A percentile compares a stretch with the other conserved stretches of the same genome.
These are phyloP conservation scores for Tiliacea aurago DNA, from an alignment of 2,888 invertebrate species.

Conservation along the genomic window DNA sequence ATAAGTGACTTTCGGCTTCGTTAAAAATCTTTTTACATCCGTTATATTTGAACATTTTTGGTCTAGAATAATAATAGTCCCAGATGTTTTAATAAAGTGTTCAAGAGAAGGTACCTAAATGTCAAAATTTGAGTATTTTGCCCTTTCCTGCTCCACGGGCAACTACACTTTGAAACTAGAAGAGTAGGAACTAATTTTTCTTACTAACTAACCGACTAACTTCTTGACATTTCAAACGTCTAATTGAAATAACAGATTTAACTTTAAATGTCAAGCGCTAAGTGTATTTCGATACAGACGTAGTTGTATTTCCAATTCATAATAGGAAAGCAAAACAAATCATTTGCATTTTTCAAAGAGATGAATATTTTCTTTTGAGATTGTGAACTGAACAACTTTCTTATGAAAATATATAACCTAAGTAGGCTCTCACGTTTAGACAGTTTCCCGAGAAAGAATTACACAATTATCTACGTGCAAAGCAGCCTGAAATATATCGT, in stretches of 20 bases:
- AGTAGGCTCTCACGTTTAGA: not conserved
- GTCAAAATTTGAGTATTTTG: not conserved
- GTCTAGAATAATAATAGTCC: not conserved
- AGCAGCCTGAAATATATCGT: conserved; percentile 23
- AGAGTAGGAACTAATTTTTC: conserved; percentile 17
- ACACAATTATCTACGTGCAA: conserved; percentile 45
- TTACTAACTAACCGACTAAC: conserved; percentile 5
- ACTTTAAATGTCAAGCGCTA: not conserved
- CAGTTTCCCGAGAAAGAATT: conserved; percentile 20
- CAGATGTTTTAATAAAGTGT: not conserved
- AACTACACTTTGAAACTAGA: conserved; percentile 13
- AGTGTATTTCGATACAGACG: not conserved
- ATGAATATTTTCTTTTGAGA: not conserved
- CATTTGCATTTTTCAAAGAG: not conserved
- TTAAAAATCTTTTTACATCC: not conserved
- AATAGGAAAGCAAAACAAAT: not conserved
- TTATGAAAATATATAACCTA: not conserved
- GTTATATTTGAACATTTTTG: not conserved
- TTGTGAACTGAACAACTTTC: not conserved
- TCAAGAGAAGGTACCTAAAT: not conserved
- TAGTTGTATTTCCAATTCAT: not conserved
- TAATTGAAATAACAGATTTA: conserved; percentile 25
- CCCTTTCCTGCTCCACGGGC: not conserved
- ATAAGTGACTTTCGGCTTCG: no score
- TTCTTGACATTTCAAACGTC: conserved; percentile 31